Base-by-base conservation (phyloP, 1,140 invertebrate genomes). In the Cydia strobilella region DNA sequence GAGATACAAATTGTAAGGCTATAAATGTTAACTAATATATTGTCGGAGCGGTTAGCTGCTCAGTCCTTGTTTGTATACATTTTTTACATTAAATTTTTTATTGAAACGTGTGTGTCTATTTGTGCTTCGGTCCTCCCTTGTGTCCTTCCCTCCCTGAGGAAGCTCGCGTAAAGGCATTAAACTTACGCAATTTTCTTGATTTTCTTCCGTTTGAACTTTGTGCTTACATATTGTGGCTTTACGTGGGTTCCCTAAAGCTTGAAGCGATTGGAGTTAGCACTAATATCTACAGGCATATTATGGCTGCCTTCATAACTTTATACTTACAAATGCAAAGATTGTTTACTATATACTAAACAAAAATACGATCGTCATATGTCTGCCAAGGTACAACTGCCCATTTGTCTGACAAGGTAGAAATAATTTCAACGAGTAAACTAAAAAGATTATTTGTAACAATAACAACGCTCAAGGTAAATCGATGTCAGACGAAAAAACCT, bases 21-120 rank as follows among this genome's bases (percentile, higher is more conserved):
- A 69, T 69, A 69, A 18, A 69, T 69, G 65, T 69, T 35, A 69
- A 69, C 31, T 69, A 69, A 69, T 69, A 69, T 69, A 69, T 69
- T 69, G 62, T 25, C 62, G 27, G 65, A 59, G 65, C 13, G 2
- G 27, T 20, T 45, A 15, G 3, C 65, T 18, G 27, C 31, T 39
- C 65, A 20, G 76, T 74, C 79, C 42, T 59, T 73, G 72, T 81
- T 77, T 86, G 84, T 87, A 85, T 85, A 87, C 78, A 85, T 83
- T 84, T 86, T 86, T 83, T 86, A 85, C 80, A 86, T 86, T 86
- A 84, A 89, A 88, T 79, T 86, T 84, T 83, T 76, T 75, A 81
- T 73, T 78, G 82, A 86, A 83, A 74, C 62, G 75, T 76, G 76
- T 78, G 80, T 79, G 78, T 87, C 73, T 82, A 76, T 86, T 75